These are phyloP conservation scores for Haplochromis burtoni DNA, from an alignment of 2,113 vertebrate genomes.

Conservation along the genomic window DNA sequence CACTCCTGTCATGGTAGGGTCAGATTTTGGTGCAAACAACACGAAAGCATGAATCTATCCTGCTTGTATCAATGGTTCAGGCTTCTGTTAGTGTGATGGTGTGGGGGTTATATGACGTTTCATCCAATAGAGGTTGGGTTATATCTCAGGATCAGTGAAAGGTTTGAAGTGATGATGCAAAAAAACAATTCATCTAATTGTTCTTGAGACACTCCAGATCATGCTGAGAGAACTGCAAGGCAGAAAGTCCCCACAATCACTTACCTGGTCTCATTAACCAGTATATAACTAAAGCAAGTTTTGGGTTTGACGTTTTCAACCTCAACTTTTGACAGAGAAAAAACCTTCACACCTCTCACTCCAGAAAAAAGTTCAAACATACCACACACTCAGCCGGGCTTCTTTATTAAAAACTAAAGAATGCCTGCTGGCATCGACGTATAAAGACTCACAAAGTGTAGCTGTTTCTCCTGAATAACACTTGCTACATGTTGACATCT, in stretches of 20 bases:
- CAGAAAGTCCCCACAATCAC: background rate
- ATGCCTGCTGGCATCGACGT: background rate
- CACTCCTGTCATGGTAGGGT: background rate
- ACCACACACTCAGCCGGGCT: background rate
- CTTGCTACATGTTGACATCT: background rate
- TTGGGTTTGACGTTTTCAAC: background rate
- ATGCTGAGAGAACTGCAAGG: background rate
- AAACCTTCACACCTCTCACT: background rate
- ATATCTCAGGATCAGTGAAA: background rate
- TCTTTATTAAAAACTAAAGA: background rate
- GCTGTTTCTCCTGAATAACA: background rate
- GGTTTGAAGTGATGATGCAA: background rate
- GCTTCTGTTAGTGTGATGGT: background rate
- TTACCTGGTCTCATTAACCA: background rate
- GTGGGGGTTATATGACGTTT: background rate
- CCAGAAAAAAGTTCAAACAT: background rate
- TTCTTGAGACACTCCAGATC: background rate
- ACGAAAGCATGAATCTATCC: background rate
- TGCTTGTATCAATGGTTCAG: background rate
- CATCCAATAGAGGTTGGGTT: background rate
- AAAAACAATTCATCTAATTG: background rate
- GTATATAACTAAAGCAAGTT: background rate
- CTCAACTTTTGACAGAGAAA: background rate
- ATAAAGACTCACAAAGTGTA: background rate
- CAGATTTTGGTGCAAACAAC: background rate